These are phyloP conservation scores for Bedellia somnulentella DNA, from an alignment of 2,888 invertebrate species.

Conservation along the genomic window DNA sequence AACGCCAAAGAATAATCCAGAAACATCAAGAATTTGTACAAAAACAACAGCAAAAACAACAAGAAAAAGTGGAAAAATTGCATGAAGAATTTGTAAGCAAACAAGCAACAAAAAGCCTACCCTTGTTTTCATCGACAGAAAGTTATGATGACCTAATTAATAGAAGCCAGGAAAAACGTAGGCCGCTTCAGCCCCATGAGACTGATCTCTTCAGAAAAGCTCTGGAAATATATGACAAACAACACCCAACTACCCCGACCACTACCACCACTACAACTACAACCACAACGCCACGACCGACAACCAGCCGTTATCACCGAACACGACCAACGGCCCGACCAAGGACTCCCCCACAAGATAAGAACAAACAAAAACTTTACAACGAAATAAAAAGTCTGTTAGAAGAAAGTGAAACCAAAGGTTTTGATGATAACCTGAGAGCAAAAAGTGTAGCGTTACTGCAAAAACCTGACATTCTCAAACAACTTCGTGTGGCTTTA, in stretches of 20 bases:
- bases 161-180: slow-evolving; percentile 35
- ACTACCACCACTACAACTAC: slow-evolving; percentile 69
- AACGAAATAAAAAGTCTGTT: slow-evolving; percentile 57
- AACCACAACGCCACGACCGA: slow-evolving; percentile 38
- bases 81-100: slow-evolving; percentile 71
- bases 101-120: slow-evolving; percentile 67
- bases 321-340: slow-evolving; percentile 22
- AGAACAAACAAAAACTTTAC: slow-evolving; percentile 60
- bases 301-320: slow-evolving; percentile 37
- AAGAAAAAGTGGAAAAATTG: slow-evolving; percentile 72
- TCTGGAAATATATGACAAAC: slow-evolving; percentile 66
- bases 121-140: slow-evolving; percentile 51
- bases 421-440: slow-evolving; percentile 51
- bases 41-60: slow-evolving; percentile 77
- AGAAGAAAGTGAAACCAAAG: slow-evolving; percentile 60
- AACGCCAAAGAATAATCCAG: slow-evolving; percentile 71
- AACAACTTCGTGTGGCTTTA: slow-evolving; percentile 73
- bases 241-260: slow-evolving; percentile 70
- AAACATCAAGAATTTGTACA: slow-evolving; percentile 78
- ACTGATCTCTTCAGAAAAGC: slow-evolving; percentile 66
- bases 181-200: slow-evolving; percentile 66
- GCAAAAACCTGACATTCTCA: slow-evolving; percentile 71
- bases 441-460: slow-evolving; percentile 60
- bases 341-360: slow-evolving; percentile 41
- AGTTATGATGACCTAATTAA: slow-evolving; percentile 37